A percentile compares a stretch with the other conserved stretches of the same genome.
Conservation (phyloP, 2,797 vertebrate genomes). For the Phalloptychus januarius region DNA sequence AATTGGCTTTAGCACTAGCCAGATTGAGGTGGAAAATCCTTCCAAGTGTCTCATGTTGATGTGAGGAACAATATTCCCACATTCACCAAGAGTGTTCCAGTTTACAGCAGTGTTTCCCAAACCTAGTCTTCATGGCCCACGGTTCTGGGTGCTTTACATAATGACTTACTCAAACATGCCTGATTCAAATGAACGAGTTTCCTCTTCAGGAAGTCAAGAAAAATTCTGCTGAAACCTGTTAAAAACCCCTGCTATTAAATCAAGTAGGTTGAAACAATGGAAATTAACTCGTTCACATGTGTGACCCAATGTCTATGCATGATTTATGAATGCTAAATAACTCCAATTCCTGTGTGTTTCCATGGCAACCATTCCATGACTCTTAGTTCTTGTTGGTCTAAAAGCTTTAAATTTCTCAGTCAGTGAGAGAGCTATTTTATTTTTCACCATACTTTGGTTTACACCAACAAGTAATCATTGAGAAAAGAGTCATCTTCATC, state of each 20-base stretch:
- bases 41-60: background rate
- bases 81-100: background rate
- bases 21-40: background rate
- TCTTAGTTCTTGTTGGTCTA: background rate
- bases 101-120: background rate
- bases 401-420: background rate
- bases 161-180: background rate
- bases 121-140: background rate
- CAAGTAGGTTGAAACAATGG: background rate
- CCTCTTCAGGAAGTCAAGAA: background rate
- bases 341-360: background rate
- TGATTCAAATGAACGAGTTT: background rate
- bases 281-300: background rate
- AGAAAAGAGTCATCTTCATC: background rate
- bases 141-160: background rate
- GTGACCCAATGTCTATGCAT: background rate
- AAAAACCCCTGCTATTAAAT: background rate
- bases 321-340: background rate
- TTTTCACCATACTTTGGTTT: background rate
- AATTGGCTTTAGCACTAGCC: background rate
- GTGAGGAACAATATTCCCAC: background rate
- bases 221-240: background rate
- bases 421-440: background rate
- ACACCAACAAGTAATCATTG: background rate
- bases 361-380: background rate